Evolutionary conservation across 2,113 vertebrate genomes (phyloP), one percentile per base, ranked within the genome.

Genomic region (Lagenorhynchus albirostris): DNA sequence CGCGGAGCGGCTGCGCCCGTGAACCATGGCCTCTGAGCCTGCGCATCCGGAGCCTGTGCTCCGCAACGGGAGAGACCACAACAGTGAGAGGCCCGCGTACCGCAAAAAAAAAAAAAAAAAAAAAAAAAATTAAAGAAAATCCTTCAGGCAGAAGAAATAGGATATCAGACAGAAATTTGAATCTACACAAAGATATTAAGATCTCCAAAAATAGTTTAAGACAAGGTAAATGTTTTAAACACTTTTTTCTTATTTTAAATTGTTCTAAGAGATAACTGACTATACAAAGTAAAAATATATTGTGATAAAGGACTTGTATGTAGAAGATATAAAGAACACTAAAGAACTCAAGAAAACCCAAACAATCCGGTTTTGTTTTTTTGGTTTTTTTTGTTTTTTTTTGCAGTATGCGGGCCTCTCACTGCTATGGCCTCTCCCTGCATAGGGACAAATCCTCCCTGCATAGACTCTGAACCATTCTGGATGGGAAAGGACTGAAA

Each of bases 221-320:
- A 53, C 50, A 53, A 76, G 47, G 38, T 26, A 87, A 74, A 67
- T 79, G 25, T 74, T 70, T 88, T 71, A 36, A 18, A 81, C 85
- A 63, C 7, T 38, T 13, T 67, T 85, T 77, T 50, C 23, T 62
- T 68, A 38, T 41, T 73, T 70, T 23, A 60, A 74, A 41, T 88
- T 58, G 41, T n/a, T 60, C 77, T 68, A 44, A 92, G 68, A 76
- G 50, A 53, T 53, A 53, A 53, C 50, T 18, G 53, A 31, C 70
- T 68, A 3, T 71, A 60, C 18, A 73, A 81, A 63, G 33, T 8
- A 93, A 81, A 89, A 89, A 50, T 36, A 33, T 33, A 31, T 79
- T 89, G 18, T 58, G 65, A 94, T 31, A 65, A 96, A 93, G 41
- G 71, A 86, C 31, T 76, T 94, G 21, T 86, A 71, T 94, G 21